A percentile compares a stretch with the other conserved stretches of the same genome.
Evolutionary conservation across 2,113 vertebrate species (phyloP).

Genomic region (Cricetomys ansorgei): DNA sequence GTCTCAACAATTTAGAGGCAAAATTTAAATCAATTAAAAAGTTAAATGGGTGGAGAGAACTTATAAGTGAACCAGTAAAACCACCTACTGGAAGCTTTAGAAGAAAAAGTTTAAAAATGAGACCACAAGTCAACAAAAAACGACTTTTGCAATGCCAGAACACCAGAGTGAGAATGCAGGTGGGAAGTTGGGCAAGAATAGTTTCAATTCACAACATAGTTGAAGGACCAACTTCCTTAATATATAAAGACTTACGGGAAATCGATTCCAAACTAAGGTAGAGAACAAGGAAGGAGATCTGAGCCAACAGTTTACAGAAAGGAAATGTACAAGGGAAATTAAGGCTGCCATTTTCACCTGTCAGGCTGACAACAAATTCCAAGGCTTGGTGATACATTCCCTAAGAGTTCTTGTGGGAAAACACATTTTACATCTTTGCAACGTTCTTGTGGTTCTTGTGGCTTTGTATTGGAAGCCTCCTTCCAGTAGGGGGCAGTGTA

Average conservation of each 20-base stretch:
- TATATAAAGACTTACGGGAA: conserved; percentile 39
- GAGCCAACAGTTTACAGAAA: not conserved
- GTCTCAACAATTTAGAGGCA: not conserved
- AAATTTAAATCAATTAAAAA: not conserved
- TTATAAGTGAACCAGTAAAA: not conserved
- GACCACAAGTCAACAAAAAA: not conserved
- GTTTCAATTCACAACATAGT: not conserved
- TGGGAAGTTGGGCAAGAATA: not conserved
- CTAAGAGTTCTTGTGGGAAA: not conserved
- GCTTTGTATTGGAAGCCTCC: not conserved
- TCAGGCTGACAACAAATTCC: not conserved
- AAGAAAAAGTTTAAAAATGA: conserved; percentile 9
- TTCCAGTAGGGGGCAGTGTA: conserved; percentile 38
- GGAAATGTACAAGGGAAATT: not conserved
- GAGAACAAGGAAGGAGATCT: not conserved
- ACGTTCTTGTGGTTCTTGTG: not conserved
- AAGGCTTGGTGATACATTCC: not conserved
- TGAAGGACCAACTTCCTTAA: not conserved
- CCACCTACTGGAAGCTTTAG: not conserved
- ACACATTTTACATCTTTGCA: not conserved
- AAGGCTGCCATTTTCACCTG: not conserved
- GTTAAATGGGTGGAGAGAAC: not conserved
- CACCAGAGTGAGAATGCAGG: not conserved
- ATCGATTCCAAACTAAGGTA: not conserved
- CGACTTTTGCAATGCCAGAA: not conserved